Conservation (phyloP, 2,797 vertebrate genomes). For the Enteromius paludinosus region DNA sequence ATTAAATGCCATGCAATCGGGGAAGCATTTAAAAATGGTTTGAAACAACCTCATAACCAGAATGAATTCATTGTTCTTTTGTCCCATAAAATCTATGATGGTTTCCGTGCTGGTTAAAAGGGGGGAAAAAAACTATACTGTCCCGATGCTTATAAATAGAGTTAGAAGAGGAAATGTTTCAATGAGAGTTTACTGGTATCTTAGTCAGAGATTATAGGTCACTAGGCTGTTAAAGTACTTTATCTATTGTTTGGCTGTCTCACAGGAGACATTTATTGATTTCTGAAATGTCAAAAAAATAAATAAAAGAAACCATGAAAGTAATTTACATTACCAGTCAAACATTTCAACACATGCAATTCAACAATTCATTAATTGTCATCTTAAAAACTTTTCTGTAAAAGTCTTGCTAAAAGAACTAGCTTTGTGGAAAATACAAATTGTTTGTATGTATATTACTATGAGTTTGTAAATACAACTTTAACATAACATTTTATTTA, state of each 20-base stretch:
- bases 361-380: neutral
- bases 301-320: neutral
- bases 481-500: neutral
- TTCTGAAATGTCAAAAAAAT: neutral
- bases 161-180: slow-evolving; percentile 15
- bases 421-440: neutral
- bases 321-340: neutral
- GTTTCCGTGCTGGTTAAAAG: neutral
- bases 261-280: neutral
- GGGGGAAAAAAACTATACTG: too few species aligned
- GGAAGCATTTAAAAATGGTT: neutral
- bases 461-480: neutral
- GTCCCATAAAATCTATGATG: neutral
- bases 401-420: neutral
- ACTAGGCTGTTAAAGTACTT: neutral
- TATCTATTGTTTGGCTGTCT: neutral
- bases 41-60: neutral
- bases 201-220: slow-evolving; percentile 31
- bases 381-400: neutral
- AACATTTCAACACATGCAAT: neutral
- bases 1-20: neutral
- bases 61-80: neutral
- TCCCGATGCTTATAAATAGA: neutral
- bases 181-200: neutral
- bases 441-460: neutral